Evolutionary conservation across 2,797 vertebrate species (phyloP).

Genomic region (Microctenopoma steveboyesi): DNA sequence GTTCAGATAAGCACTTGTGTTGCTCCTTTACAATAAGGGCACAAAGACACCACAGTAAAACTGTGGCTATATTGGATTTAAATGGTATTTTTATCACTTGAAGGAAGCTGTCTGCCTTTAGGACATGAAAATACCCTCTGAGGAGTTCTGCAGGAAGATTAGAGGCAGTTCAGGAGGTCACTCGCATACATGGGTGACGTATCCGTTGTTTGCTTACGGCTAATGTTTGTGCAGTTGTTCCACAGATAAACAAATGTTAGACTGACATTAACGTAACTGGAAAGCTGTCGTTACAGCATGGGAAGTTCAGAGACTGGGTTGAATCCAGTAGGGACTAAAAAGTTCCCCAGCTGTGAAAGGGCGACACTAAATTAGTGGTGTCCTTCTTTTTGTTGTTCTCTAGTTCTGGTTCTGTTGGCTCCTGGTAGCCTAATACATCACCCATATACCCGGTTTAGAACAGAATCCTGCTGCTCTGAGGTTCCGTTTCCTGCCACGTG

Average conservation of each 20-base stretch:
- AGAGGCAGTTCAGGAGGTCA: not conserved
- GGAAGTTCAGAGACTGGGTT: too few species aligned
- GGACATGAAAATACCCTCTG: not conserved
- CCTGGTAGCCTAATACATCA: not conserved
- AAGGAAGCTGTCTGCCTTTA: not conserved
- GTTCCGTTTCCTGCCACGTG: not conserved
- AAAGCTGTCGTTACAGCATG: not conserved
- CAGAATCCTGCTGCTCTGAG: not conserved
- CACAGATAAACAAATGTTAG: too few species aligned
- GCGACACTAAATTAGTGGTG: too few species aligned
- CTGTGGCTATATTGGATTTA: not conserved
- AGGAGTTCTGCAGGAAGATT: not conserved
- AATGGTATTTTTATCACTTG: not conserved
- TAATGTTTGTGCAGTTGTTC: not conserved
- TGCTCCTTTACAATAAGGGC: not conserved
- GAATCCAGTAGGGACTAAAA: too few species aligned
- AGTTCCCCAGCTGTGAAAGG: too few species aligned
- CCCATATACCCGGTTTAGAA: not conserved
- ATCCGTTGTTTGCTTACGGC: not conserved
- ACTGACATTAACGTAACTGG: too few species aligned
- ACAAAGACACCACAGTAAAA: not conserved
- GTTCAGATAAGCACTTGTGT: not conserved
- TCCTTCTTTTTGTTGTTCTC: not conserved
- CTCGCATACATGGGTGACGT: not conserved
- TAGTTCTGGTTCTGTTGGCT: conserved; percentile 2